A percentile compares a stretch with the other conserved stretches of the same genome.
phyloP scores from a whole-genome alignment of 2,888 invertebrate genomes.

The Pyrocoelia pectoralis region DNA sequence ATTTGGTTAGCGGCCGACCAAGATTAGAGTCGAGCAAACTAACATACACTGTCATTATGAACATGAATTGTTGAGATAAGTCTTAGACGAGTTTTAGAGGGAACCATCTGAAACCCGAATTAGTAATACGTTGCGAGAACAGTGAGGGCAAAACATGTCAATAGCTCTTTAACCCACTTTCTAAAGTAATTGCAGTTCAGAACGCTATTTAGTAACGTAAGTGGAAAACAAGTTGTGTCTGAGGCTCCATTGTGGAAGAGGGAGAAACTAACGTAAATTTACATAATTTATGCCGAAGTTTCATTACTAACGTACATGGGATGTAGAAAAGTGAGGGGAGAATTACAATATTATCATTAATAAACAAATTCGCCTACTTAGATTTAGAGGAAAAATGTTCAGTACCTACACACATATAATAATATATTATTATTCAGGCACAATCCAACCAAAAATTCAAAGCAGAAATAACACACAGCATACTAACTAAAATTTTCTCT shows the following conservation, averaged over 20 bases:
- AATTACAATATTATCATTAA: background rate
- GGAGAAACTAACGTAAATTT: background rate
- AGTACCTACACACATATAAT: background rate
- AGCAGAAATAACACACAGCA: slow-evolving; percentile 21
- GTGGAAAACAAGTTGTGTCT: slow-evolving; percentile 1
- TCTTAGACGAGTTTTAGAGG: background rate
- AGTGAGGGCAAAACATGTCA: background rate
- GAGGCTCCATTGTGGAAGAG: background rate
- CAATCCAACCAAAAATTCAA: slow-evolving; percentile 26
- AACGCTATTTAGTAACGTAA: slow-evolving; percentile 1
- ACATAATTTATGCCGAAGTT: background rate
- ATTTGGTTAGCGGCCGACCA: background rate
- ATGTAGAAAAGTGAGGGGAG: background rate
- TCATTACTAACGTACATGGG: background rate
- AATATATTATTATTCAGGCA: slow-evolving; percentile 24
- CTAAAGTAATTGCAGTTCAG: background rate
- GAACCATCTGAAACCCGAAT: background rate
- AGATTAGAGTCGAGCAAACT: background rate
- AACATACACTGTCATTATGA: background rate
- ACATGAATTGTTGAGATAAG: background rate
- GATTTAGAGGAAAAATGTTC: slow-evolving; percentile 1
- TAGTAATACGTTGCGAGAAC: background rate
- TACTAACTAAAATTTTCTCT: slow-evolving; percentile 22
- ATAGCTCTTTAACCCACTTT: slow-evolving; percentile 1
- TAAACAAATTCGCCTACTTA: background rate